Base-by-base conservation (phyloP, 37 sponge, comb jelly and placozoan species). In the Lycopodina hypogea region DNA sequence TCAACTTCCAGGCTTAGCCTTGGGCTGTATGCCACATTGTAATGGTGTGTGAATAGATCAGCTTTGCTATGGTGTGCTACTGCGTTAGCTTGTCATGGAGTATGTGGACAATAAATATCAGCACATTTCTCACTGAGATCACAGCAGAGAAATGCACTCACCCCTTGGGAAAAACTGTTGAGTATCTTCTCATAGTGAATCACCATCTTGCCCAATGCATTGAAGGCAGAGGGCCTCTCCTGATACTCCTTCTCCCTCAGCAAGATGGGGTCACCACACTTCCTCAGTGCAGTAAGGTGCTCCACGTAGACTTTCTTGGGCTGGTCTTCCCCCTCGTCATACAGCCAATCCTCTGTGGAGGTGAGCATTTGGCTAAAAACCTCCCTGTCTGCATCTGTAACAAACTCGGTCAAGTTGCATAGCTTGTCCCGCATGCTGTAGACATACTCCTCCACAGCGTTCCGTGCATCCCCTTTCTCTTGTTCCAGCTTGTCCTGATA, bases 371-470 rank as follows among this genome's bases (percentile, higher is more conserved):
- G 42, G 37, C 34, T 55, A 56, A 79, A 76, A 0, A 18, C 21
- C 33, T 26, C 24, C 22, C 32, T 80, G 28, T 92, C 95, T 57
- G 77, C 68, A 56, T 94, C 93, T 3, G 83, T 61, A 21, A 97
- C 76, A 55, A 81, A 97, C 71, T 97, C 88, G 3, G 21, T 29
- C 26, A 92, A 77, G 8, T 61, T 21, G 17, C 36, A 24, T 0
- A 80, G 69, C 60, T 96, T 99, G 45, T 96, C 96, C 56, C 95
- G 67, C 91, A 93, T 96, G 30, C 85, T 86, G 62, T 99, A 99
- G 9, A 99, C 95, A 78, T 96, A 99, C 84, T 99, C 99, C 50
- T 99, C 99, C 24, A 99, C 86, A 29, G 93, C 73, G 59, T 99
- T 99, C 76, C 87, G 89, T 23, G 93, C 92, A 42, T 91, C 87